These are phyloP conservation scores for Clupea harengus DNA, from an alignment of 2,113 vertebrate genomes.

Conservation along the genomic window DNA sequence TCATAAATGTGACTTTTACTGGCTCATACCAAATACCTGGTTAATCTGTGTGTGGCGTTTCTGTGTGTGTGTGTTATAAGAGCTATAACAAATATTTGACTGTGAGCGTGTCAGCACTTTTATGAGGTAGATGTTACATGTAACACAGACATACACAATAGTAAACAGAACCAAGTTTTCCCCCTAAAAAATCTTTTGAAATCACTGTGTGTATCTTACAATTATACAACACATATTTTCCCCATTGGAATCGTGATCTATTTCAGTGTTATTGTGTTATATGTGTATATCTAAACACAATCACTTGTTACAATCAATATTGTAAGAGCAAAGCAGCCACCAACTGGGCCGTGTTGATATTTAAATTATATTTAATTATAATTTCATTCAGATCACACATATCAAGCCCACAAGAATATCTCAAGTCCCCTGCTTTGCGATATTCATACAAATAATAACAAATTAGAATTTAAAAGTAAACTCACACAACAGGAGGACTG, in stretches of 20 bases:
- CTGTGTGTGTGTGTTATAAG: neutral
- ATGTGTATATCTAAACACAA: neutral
- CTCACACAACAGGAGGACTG: conserved; percentile 25
- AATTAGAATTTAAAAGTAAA: conserved; percentile 35
- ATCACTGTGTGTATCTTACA: neutral
- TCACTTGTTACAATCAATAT: neutral
- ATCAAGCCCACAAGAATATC: neutral
- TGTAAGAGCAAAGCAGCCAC: neutral
- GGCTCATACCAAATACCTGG: neutral
- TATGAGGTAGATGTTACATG: neutral
- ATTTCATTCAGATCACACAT: neutral
- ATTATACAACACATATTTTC: neutral
- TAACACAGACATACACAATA: neutral
- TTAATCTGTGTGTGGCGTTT: neutral
- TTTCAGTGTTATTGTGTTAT: neutral
- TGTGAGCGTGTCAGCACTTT: neutral
- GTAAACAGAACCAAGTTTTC: neutral
- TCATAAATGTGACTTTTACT: neutral
- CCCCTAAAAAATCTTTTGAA: neutral
- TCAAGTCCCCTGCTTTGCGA: neutral
- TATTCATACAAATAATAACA: neutral
- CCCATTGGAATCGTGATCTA: neutral
- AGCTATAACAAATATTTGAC: neutral
- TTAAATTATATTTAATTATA: neutral
- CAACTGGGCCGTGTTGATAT: neutral